phyloP scores from a whole-genome alignment of 2,113 vertebrate genomes.

The Chamaetylas fuelleborni region DNA sequence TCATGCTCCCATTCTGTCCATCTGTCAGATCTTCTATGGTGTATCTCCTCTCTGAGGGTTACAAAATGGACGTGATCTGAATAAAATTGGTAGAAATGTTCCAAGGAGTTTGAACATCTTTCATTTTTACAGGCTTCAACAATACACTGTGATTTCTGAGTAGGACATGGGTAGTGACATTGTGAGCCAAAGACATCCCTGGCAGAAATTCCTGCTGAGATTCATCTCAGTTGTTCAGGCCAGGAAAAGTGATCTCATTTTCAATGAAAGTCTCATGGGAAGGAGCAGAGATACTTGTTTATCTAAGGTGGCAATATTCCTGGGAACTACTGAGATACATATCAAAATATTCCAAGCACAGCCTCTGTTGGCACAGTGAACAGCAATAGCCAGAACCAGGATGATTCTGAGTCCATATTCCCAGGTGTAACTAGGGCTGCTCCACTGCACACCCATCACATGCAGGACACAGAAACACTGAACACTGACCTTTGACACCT shows the following conservation, averaged over 20 bases:
- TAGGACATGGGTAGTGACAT: not conserved
- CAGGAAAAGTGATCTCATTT: not conserved
- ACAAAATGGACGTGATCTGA: not conserved
- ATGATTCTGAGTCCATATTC: not conserved
- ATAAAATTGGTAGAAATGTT: not conserved
- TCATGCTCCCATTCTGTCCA: not conserved
- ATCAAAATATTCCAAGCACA: not conserved
- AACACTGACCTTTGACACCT: not conserved
- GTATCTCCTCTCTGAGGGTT: not conserved
- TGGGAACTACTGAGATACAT: not conserved
- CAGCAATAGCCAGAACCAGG: not conserved
- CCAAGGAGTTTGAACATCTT: not conserved
- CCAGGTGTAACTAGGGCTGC: not conserved
- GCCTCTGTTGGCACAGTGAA: not conserved
- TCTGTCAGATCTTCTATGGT: not conserved
- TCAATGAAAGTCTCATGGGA: not conserved
- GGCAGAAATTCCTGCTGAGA: not conserved
- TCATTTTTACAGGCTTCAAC: not conserved
- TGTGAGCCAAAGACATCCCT: not conserved
- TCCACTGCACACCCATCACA: rapidly evolving
- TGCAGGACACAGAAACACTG: not conserved
- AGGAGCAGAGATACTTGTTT: not conserved
- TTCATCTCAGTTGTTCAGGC: not conserved
- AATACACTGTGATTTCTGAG: not conserved
- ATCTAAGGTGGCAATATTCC: not conserved